A percentile compares a stretch with the other conserved stretches of the same genome.
phyloP scores from a whole-genome alignment of 2,797 vertebrate species.

The Lacerta bilineata region DNA sequence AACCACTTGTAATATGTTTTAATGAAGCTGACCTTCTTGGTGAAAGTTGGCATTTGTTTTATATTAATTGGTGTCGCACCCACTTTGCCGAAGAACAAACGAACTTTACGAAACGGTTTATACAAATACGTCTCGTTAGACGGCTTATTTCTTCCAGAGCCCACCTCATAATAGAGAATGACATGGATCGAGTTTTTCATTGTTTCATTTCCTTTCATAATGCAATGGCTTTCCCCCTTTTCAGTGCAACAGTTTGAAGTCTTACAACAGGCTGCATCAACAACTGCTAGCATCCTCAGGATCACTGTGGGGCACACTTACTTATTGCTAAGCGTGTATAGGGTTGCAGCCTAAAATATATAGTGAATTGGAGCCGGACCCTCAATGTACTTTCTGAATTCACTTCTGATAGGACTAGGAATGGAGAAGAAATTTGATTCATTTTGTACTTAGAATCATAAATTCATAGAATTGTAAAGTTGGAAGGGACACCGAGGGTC shows the following conservation, averaged over 20 bases:
- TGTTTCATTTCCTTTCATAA: background rate
- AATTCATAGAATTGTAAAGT: no score
- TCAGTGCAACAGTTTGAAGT: background rate
- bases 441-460: no score
- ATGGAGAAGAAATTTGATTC: no score
- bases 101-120: background rate
- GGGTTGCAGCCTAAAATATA: background rate
- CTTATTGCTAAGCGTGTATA: background rate
- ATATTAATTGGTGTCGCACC: background rate
- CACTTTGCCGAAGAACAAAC: background rate
- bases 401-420: background rate
- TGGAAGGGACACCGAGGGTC: no score
- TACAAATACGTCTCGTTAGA: background rate
- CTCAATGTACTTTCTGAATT: background rate
- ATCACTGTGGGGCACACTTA: background rate
- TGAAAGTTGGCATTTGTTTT: slow-evolving; percentile 14
- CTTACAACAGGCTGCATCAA: background rate
- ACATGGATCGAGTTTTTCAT: background rate
- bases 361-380: background rate
- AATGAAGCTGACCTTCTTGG: slow-evolving; percentile 18
- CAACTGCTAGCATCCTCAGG: background rate
- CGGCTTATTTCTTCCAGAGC: background rate
- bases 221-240: background rate
- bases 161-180: background rate
- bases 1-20: slow-evolving; percentile 14